Evolutionary conservation across 2,888 invertebrate genomes (phyloP).

Genomic region (Tholera decimalis): DNA sequence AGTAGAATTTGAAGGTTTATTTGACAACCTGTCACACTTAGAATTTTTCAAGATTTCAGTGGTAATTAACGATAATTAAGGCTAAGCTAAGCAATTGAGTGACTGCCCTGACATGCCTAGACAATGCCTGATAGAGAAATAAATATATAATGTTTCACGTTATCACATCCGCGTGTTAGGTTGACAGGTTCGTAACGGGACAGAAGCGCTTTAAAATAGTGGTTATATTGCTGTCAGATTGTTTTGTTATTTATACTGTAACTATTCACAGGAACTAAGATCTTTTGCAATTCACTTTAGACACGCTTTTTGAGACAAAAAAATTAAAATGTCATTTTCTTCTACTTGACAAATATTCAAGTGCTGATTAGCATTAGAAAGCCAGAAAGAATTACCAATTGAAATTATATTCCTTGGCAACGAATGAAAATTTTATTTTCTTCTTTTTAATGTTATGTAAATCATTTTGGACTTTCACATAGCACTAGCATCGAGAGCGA

Average conservation of each 20-base stretch:
- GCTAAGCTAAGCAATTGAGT: not conserved
- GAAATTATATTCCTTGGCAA: not conserved
- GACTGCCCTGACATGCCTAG: not conserved
- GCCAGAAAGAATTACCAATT: not conserved
- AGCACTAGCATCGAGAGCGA: constrained; percentile 4
- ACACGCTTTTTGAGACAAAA: not conserved
- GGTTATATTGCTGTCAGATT: too few relatives aligned
- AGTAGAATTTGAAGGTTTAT: too few relatives aligned
- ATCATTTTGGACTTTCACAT: constrained; percentile 20
- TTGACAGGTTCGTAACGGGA: not conserved
- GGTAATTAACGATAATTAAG: not conserved
- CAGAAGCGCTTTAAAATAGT: not conserved
- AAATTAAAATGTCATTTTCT: not conserved
- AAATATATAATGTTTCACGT: constrained; percentile 11
- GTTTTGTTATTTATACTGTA: not conserved
- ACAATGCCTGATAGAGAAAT: constrained; percentile 17
- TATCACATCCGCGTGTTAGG: constrained; percentile 1
- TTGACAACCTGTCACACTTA: not conserved
- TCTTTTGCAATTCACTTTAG: not conserved
- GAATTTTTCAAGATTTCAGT: not conserved
- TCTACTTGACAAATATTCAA: not conserved
- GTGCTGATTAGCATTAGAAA: constrained; percentile 20
- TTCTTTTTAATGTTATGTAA: constrained; percentile 1
- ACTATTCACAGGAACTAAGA: not conserved
- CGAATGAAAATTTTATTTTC: not conserved